Percentiles rank a stretch among this genome's conserved stretches.
Conservation (phyloP, 1,140 invertebrate genomes). For the Drosophila bocqueti region DNA sequence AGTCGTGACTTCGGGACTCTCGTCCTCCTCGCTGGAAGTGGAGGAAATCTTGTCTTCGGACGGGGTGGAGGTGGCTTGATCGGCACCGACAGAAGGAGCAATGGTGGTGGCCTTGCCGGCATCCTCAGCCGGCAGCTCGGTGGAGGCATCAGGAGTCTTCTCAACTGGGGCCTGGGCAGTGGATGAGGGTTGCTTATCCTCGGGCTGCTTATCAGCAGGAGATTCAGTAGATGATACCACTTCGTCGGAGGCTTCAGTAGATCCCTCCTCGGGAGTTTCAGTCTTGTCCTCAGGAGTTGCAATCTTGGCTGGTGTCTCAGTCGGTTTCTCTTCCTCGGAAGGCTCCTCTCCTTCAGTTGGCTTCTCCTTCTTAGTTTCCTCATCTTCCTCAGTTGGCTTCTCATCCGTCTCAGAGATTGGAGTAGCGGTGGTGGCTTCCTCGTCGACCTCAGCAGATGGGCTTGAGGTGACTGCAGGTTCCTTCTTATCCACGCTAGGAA, state of each 20-base stretch:
- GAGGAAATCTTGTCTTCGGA: slow-evolving; percentile 34
- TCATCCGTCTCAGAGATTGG: slow-evolving; percentile 26
- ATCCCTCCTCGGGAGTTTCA: slow-evolving; percentile 14
- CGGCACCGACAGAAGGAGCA: slow-evolving; percentile 26
- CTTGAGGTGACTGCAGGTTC: slow-evolving; percentile 21
- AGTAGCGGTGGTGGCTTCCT: slow-evolving; percentile 17
- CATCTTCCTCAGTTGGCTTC: slow-evolving; percentile 19
- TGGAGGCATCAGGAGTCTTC: slow-evolving; percentile 22
- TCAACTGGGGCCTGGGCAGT: slow-evolving; percentile 26
- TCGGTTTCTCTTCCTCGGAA: slow-evolving; percentile 6
- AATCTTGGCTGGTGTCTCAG: slow-evolving; percentile 15
- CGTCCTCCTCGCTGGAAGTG: slow-evolving; percentile 36
- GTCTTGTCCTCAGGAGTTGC: slow-evolving; percentile 24
- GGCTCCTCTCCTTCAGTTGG: slow-evolving; percentile 6
- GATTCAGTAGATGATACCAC: slow-evolving; percentile 25
- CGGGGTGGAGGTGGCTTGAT: slow-evolving; percentile 15
- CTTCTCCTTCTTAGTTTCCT: slow-evolving; percentile 1
- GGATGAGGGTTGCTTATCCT: slow-evolving; percentile 24
- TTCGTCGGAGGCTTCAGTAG: slow-evolving; percentile 37
- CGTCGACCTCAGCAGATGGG: slow-evolving; percentile 17
- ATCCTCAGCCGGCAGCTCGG: slow-evolving; percentile 29
- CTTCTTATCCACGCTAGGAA: slow-evolving; percentile 13
- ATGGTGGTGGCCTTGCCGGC: slow-evolving; percentile 28
- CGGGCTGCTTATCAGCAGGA: slow-evolving; percentile 5
- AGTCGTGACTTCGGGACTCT: slow-evolving; percentile 29